Evolutionary conservation across 2,797 vertebrate genomes (phyloP), one percentile per base, ranked within the genome.

Genomic region (Salmo trutta): DNA sequence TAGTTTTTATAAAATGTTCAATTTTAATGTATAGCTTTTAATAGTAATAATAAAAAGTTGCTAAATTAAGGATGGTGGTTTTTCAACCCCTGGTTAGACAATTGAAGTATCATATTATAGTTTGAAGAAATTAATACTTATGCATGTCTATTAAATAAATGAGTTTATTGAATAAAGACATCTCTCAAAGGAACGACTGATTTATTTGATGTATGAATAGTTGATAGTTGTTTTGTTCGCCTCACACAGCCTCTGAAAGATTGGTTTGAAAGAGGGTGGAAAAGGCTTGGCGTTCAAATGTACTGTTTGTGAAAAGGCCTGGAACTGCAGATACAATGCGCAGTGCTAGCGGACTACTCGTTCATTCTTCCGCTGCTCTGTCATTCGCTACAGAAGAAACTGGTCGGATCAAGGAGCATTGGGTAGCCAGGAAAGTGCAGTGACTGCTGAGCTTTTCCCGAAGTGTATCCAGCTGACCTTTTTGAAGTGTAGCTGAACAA

Each of bases 241-340:
- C 4, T 80, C 83, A 62, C 71, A 71, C 72, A 70, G 36, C 75
- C 24, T 78, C 10, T 54, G 64, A 41, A 41, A 41, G 7, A 41
- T 41, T 82, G 53, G 47, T 81, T n/a, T 74, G 27, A 54, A 24
- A 78, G 59, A 66, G 62, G 69, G 36, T 77, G 67, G 66, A 72
- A 64, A 74, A 73, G 83, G 81, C 78, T 84, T 77, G 81, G 73
- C 41, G 89, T 77, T 81, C 83, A 92, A 92, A 92, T 90, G 91
- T 90, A 65, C 75, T 66, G 77, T 86, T 84, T 85, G 86, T 87
- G 80, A 90, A 88, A 92, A 90, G 86, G 89, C 74, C 79, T 71
- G 73, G 10, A 68, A 33, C 72, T 77, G 82, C 87, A 86, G 84
- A 83, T 75, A 84, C 83, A 84, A 81, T 85, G 80, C 73, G 81